These are phyloP conservation scores for Tinea pellionella DNA, from an alignment of 2,888 invertebrate species.

Conservation along the genomic window DNA sequence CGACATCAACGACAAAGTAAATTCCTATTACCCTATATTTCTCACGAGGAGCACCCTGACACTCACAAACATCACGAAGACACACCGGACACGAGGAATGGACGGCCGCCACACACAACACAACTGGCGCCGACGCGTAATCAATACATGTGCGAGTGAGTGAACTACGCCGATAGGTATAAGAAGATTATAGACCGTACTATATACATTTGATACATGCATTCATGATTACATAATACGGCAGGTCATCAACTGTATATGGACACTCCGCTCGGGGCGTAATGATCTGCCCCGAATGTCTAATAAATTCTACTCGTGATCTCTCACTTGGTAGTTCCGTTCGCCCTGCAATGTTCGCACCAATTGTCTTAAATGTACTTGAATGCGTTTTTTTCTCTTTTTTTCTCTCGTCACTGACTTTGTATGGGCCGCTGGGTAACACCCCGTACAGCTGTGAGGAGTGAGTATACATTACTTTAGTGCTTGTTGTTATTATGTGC, in stretches of 20 bases:
- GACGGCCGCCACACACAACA: constrained; percentile 35
- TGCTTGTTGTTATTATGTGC: constrained; percentile 64
- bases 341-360: constrained; percentile 71
- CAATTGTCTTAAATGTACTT: constrained; percentile 70
- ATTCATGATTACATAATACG: not conserved
- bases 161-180: constrained; percentile 31
- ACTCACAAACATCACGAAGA: constrained; percentile 15
- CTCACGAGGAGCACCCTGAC: constrained; percentile 1
- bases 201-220: not conserved
- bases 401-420: constrained; percentile 74
- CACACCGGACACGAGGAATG: not conserved
- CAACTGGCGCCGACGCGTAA: constrained; percentile 64
- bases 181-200: not conserved
- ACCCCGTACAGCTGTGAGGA: constrained; percentile 73
- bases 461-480: constrained; percentile 76
- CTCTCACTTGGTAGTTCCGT: constrained; percentile 70
- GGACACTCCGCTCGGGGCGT: not conserved
- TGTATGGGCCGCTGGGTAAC: constrained; percentile 77
- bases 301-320: constrained; percentile 61
- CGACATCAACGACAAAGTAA: not conserved
- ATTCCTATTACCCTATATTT: not conserved
- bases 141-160: constrained; percentile 79
- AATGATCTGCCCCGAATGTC: not conserved
- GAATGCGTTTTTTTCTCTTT: constrained; percentile 70
- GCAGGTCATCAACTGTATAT: not conserved